Evolutionary conservation across 1,140 invertebrate genomes (phyloP).

Genomic region (Cyrtorhinus lividipennis): DNA sequence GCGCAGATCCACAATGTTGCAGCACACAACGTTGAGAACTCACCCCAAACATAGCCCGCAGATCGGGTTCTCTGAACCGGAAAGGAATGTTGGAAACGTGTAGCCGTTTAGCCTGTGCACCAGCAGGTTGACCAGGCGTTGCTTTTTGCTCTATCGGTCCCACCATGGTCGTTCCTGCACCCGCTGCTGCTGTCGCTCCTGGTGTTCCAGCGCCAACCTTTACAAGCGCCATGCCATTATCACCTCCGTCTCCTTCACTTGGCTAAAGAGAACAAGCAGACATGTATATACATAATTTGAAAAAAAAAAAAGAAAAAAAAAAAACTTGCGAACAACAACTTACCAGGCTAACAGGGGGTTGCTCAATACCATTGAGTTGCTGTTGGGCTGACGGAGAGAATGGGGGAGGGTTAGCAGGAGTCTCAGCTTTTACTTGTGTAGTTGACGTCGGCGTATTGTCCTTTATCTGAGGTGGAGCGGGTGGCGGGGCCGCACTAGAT

Average conservation of each 20-base stretch:
- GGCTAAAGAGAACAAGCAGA: slow-evolving; percentile 15
- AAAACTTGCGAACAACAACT: too few species aligned
- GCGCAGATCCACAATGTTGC: not conserved
- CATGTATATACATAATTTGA: not conserved
- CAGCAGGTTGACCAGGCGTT: slow-evolving; percentile 25
- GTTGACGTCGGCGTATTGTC: slow-evolving; percentile 34
- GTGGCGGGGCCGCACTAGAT: slow-evolving; percentile 30
- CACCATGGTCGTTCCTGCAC: slow-evolving; percentile 20
- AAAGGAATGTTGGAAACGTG: slow-evolving; percentile 99
- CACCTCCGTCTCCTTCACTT: slow-evolving; percentile 21
- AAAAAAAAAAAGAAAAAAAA: not conserved
- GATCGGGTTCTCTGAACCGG: slow-evolving; percentile 92
- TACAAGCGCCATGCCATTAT: slow-evolving; percentile 25
- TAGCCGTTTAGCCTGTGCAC: slow-evolving; percentile 60
- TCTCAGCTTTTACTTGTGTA: slow-evolving; percentile 25
- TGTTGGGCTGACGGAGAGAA: slow-evolving; percentile 27
- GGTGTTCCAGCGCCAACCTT: slow-evolving; percentile 26
- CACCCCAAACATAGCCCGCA: slow-evolving; percentile 95
- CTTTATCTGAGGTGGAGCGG: slow-evolving; percentile 32
- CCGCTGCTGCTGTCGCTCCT: slow-evolving; percentile 23
- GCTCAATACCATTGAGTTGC: slow-evolving; percentile 33
- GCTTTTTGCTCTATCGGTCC: slow-evolving; percentile 24
- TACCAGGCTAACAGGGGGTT: slow-evolving; percentile 32
- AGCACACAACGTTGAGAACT: slow-evolving; percentile 32
- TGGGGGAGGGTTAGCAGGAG: slow-evolving; percentile 23